Evolutionary conservation across 2,797 vertebrate genomes (phyloP).

Genomic region (Cheirogaleus major): DNA sequence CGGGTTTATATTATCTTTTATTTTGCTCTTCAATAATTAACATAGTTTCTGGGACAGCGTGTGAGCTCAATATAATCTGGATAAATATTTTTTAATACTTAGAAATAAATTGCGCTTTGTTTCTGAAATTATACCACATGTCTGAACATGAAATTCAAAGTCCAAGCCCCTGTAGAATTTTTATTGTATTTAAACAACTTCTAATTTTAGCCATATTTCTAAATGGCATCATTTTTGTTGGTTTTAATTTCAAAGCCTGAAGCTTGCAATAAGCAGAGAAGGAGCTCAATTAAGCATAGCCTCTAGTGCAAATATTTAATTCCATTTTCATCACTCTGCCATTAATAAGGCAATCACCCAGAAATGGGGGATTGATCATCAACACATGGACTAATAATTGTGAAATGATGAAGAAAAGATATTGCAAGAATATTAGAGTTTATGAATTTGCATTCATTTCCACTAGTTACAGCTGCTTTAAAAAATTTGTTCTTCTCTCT

Average conservation of each 20-base stretch:
- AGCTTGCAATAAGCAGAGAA: conserved; percentile 59
- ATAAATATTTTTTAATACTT: background rate
- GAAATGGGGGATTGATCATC: conserved; percentile 41
- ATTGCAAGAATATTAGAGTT: background rate
- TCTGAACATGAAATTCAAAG: conserved; percentile 52
- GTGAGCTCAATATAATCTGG: background rate
- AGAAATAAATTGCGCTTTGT: conserved; percentile 32
- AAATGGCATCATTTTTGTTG: conserved; percentile 67
- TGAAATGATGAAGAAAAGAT: conserved; percentile 68
- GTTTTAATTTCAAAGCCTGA: conserved; percentile 72
- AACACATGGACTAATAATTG: conserved; percentile 52
- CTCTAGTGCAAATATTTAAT: conserved; percentile 76
- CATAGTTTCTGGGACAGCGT: background rate
- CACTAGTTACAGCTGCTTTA: conserved; percentile 10
- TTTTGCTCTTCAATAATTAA: background rate
- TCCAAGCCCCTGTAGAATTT: conserved; percentile 48
- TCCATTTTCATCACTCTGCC: conserved; percentile 58
- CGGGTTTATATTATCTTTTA: background rate
- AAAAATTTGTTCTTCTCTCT: background rate
- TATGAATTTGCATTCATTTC: background rate
- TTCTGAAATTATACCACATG: conserved; percentile 51
- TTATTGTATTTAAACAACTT: conserved; percentile 64
- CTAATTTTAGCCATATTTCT: conserved; percentile 73
- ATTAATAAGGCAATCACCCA: conserved; percentile 70
- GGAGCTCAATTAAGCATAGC: conserved; percentile 69